phyloP scores from a whole-genome alignment of 2,888 invertebrate genomes.

The Sinhomidia bicolor region DNA sequence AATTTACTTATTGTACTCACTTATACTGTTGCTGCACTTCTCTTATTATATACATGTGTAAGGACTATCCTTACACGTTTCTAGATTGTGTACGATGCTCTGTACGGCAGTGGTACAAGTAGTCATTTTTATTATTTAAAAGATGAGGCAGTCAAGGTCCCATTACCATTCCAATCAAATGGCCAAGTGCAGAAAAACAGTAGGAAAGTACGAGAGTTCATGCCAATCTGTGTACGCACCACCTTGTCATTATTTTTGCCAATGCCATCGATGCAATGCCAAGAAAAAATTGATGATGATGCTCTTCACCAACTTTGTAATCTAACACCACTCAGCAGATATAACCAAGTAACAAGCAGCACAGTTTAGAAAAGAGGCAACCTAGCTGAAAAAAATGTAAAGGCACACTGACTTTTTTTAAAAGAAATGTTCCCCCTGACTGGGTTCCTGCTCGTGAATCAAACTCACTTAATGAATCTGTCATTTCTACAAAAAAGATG shows the following conservation, averaged over 20 bases:
- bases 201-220: no score
- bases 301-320: not conserved
- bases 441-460: constrained; percentile 53
- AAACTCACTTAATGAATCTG: constrained; percentile 64
- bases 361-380: not conserved
- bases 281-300: not conserved
- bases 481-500: constrained; percentile 28
- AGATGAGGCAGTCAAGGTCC: constrained; percentile 17
- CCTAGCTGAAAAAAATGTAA: not conserved
- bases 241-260: not conserved
- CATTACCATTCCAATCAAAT: constrained; percentile 52
- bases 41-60: no score
- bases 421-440: constrained; percentile 17
- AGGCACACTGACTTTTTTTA: constrained; percentile 8
- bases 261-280: not conserved
- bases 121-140: constrained; percentile 14
- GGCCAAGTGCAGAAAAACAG: not conserved
- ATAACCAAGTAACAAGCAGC: not conserved
- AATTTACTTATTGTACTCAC: no score
- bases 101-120: no score
- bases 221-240: not conserved
- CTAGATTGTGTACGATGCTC: no score
- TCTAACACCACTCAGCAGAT: constrained; percentile 20
- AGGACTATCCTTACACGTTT: no score
- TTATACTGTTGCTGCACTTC: no score